Base-by-base conservation (phyloP, 2,113 vertebrate species). In the Gallinago media region DNA sequence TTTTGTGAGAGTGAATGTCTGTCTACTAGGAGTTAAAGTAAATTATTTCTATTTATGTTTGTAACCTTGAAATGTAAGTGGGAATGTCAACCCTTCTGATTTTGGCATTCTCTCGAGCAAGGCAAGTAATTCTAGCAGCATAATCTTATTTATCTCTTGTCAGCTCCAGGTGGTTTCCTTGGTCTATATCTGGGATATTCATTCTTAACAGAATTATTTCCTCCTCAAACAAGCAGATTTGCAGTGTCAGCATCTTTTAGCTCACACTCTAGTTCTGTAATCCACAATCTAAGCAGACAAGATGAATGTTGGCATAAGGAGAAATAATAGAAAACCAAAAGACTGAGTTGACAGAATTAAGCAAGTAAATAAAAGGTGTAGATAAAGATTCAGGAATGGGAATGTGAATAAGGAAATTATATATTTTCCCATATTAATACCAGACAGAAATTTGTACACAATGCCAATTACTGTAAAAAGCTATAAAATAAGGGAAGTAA, bases 191-290 rank as follows among this genome's bases (percentile, higher is more conserved):
- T 79, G 88, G 32, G 74, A 81, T 95, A 94, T 97, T 96, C 9
- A 88, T 97, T 96, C 89, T 92, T 71, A 85, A 88, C 77, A 44
- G 92, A 96, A 93, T 91, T 87, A 50, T 89, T 96, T 96, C 78
- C 27, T 74, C 78, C 42, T 89, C 81, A 87, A 50, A 61, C 54
- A 56, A 67, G 76, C 40, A 84, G 71, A 92, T 92, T n/a, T 96
- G 96, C 85, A 61, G 62, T 49, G 56, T 92, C 92, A 96, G 94
- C 92, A 95, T 71, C 74, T 94, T n/a, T 12, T 65, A 58, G 42
- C 91, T 94, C 74, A 66, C n/a, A 55, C 3, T 62, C 40, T 34
- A 54, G n/a, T 55, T 17, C 36, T 68, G 56, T 75, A 93, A 68
- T 71, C n/a, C 54, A 68, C 85, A 76, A 31, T 88, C 40, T 68